phyloP scores from a whole-genome alignment of 2,113 vertebrate genomes.

The Sciurus niger region DNA sequence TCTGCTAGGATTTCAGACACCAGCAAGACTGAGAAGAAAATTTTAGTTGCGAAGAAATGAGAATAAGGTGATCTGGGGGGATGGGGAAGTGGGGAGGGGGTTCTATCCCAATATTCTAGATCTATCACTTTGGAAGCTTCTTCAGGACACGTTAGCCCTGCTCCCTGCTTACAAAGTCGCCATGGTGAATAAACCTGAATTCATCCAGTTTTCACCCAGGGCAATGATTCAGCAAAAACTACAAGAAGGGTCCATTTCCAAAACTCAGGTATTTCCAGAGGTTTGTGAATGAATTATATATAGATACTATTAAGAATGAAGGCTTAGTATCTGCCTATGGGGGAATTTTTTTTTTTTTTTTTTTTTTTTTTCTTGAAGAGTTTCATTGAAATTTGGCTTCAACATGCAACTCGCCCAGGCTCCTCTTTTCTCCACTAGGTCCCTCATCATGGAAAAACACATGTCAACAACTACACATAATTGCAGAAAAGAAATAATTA shows the following conservation, averaged over 20 bases:
- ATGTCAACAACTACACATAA: constrained; percentile 88
- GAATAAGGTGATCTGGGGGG: background rate
- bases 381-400: constrained; percentile 53
- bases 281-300: background rate
- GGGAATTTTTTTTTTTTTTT: background rate
- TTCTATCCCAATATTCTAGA: background rate
- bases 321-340: background rate
- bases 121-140: constrained; percentile 6
- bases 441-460: constrained; percentile 85
- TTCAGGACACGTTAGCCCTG: background rate
- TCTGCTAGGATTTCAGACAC: constrained; percentile 28
- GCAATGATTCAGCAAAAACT: constrained; percentile 20
- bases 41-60: background rate
- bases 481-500: constrained; percentile 89
- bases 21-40: background rate
- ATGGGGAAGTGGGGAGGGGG: background rate
- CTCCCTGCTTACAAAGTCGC: background rate
- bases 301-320: background rate
- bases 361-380: background rate
- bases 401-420: background rate
- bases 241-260: background rate
- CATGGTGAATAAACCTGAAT: constrained; percentile 20
- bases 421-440: constrained; percentile 64
- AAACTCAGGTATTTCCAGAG: constrained; percentile 49
- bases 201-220: background rate